Evolutionary conservation across 2,888 invertebrate genomes (phyloP).

Genomic region (Acanthoscelides obtectus): DNA sequence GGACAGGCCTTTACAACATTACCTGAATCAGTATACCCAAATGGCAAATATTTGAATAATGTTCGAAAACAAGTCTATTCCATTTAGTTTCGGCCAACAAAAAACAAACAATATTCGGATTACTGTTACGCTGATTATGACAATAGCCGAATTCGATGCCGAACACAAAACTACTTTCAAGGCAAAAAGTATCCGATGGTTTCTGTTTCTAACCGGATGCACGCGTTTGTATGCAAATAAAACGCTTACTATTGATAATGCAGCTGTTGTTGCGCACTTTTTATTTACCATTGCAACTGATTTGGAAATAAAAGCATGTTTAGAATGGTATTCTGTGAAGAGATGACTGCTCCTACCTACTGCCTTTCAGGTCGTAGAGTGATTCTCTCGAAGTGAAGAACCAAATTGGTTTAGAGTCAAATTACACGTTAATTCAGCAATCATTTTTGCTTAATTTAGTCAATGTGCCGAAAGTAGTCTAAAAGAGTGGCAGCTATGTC

Average conservation of each 20-base stretch:
- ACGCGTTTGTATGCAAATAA: not conserved
- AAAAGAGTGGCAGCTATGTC: no score
- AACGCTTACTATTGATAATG: not conserved
- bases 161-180: not conserved
- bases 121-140: not conserved
- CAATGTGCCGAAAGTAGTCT: no score
- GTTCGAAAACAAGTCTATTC: not conserved
- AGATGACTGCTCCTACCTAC: no score
- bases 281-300: not conserved
- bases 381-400: no score
- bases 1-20: no score
- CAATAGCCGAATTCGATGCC: not conserved
- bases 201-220: not conserved
- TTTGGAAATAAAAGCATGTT: not conserved
- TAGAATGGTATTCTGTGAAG: no score
- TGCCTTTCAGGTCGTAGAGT: no score
- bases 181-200: not conserved
- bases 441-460: no score
- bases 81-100: not conserved
- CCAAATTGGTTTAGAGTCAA: no score
- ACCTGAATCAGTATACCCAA: not conserved
- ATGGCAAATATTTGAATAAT: not conserved
- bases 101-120: not conserved
- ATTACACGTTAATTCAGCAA: no score
- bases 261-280: not conserved